Evolutionary conservation across 2,888 invertebrate species (phyloP).

Genomic region (Pheosia tremula): DNA sequence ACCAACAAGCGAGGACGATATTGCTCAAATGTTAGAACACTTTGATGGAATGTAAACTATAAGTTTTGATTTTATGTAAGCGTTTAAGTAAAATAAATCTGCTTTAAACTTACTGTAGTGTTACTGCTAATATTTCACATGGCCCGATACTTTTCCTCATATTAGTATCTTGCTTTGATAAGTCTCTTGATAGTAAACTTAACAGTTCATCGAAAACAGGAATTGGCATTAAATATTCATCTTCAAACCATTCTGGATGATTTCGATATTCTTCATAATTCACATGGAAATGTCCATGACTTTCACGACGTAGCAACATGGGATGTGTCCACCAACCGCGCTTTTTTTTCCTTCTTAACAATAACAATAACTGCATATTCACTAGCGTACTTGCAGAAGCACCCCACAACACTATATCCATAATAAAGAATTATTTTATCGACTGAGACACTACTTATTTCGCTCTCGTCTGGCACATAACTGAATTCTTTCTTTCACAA

Average conservation of each 20-base stretch:
- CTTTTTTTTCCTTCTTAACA: constrained; percentile 14
- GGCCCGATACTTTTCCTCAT: constrained; percentile 26
- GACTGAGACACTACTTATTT: constrained; percentile 27
- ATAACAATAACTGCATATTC: constrained; percentile 20
- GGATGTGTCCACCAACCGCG: constrained; percentile 24
- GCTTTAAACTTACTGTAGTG: constrained; percentile 27
- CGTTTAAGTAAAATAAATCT: constrained; percentile 27
- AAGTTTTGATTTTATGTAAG: constrained; percentile 18
- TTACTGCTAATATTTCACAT: constrained; percentile 28
- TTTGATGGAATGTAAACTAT: constrained; percentile 27
- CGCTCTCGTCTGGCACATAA: constrained; percentile 20
- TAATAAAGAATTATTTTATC: constrained; percentile 27
- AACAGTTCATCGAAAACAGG: constrained; percentile 24
- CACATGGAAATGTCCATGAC: constrained; percentile 32
- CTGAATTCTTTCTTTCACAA: constrained; percentile 15
- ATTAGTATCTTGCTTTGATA: constrained; percentile 27
- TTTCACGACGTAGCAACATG: constrained; percentile 29
- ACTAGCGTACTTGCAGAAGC: constrained; percentile 29
- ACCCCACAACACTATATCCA: constrained; percentile 29
- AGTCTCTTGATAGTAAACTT: constrained; percentile 23
- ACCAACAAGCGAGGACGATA: constrained; percentile 31
- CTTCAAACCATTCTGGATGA: constrained; percentile 30
- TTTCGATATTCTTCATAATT: constrained; percentile 31
- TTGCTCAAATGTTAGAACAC: constrained; percentile 25
- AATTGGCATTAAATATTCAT: constrained; percentile 32